Evolutionary conservation across 2,113 vertebrate species (phyloP).

Genomic region (Stercorarius parasiticus): DNA sequence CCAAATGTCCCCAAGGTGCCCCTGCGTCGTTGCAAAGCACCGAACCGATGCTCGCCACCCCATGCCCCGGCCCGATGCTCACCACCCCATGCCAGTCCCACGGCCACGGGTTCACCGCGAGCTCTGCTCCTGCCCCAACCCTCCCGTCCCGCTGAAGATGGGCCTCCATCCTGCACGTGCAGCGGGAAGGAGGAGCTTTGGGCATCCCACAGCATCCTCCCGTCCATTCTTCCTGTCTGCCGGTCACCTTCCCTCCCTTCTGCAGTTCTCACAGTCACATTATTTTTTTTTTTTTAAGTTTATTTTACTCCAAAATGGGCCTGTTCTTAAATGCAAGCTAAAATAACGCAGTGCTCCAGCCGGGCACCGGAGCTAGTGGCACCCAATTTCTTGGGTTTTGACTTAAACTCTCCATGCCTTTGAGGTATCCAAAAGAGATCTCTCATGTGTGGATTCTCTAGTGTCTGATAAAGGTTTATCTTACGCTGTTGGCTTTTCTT

Average conservation of each 20-base stretch:
- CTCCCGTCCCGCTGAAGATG: neutral
- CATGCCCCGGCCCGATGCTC: neutral
- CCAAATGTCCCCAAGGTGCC: neutral
- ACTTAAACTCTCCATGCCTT: neutral
- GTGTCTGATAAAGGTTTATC: neutral
- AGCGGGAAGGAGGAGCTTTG: neutral
- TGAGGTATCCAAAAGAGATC: neutral
- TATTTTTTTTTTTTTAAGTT: neutral
- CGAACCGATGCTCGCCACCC: neutral
- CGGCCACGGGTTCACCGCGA: rapidly evolving
- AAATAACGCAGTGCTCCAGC: neutral
- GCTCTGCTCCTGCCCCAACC: neutral
- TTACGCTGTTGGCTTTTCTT: neutral
- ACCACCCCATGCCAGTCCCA: neutral
- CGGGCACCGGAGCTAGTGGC: rapidly evolving
- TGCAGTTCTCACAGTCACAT: neutral
- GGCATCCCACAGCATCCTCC: neutral
- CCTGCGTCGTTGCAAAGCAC: neutral
- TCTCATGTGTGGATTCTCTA: neutral
- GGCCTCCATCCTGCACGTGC: neutral
- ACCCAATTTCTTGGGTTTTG: neutral
- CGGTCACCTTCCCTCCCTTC: neutral
- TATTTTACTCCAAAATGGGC: neutral
- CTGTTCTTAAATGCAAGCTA: neutral
- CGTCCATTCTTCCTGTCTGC: rapidly evolving